phyloP scores from a whole-genome alignment of 2,888 invertebrate genomes.

The Smittia sp. region DNA sequence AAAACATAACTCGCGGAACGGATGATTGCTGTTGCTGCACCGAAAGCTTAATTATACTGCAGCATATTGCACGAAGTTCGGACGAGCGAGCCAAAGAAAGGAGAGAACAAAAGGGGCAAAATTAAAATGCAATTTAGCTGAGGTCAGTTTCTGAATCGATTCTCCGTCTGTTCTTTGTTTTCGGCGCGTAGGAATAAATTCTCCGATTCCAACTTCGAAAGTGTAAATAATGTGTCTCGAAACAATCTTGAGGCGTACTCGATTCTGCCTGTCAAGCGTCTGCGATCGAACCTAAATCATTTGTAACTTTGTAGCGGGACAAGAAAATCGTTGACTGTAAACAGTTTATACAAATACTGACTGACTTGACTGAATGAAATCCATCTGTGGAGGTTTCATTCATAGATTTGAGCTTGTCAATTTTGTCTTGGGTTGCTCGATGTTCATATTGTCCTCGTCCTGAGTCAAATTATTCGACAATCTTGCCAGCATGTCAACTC shows the following conservation, averaged over 20 bases:
- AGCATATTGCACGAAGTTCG: slow-evolving; percentile 17
- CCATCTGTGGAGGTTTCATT: not conserved
- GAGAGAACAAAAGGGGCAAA: not conserved
- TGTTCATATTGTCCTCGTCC: too few relatives aligned
- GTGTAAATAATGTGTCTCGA: slow-evolving; percentile 37
- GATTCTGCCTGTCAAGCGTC: not conserved
- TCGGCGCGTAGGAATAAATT: not conserved
- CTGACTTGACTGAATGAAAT: not conserved
- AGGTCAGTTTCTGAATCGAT: slow-evolving; percentile 9
- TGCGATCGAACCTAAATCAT: not conserved
- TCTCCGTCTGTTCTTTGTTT: not conserved
- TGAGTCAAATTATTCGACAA: too few relatives aligned
- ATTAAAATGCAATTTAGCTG: slow-evolving; percentile 16
- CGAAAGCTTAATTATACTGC: slow-evolving; percentile 3
- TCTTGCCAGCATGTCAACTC: too few relatives aligned
- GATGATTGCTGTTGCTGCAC: not conserved
- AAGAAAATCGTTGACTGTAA: too few relatives aligned
- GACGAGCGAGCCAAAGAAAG: not conserved
- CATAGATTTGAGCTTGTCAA: too few relatives aligned
- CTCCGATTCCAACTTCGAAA: not conserved
- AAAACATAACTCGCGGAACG: not conserved
- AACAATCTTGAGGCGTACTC: not conserved
- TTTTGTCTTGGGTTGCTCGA: too few relatives aligned
- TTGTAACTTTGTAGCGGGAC: not conserved
- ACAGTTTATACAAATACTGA: not conserved